Evolutionary conservation across 64 coral and sea anemone genomes (phyloP).

Genomic region (Cladopsammia gracilis): DNA sequence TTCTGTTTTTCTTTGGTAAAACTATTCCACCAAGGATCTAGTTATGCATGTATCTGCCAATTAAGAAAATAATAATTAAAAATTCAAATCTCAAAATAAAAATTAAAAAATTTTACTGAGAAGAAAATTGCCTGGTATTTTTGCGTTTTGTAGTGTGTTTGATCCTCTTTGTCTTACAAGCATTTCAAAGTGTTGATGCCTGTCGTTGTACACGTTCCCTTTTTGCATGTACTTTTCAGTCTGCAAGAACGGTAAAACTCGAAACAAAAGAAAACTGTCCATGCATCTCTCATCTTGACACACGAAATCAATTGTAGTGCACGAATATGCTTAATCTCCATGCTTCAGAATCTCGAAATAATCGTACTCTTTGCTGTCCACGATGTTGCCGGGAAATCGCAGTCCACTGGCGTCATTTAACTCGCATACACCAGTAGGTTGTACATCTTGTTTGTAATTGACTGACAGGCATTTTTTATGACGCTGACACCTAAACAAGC

Average conservation of each 20-base stretch:
- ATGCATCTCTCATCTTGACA: not conserved
- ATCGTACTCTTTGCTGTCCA: not conserved
- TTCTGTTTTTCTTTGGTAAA: too few species aligned
- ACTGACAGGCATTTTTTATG: conserved; percentile 17
- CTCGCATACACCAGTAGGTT: not conserved
- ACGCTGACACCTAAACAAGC: conserved; percentile 6
- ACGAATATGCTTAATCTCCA: not conserved
- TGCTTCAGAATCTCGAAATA: not conserved
- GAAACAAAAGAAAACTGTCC: not conserved
- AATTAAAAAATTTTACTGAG: too few species aligned
- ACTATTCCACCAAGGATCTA: not conserved
- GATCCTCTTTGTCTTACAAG: too few species aligned
- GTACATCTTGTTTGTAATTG: not conserved
- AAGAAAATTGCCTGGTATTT: too few species aligned
- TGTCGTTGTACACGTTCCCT: too few species aligned
- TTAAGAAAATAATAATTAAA: too few species aligned
- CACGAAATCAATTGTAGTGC: too few species aligned
- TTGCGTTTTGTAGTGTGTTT: too few species aligned
- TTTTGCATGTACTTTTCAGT: too few species aligned
- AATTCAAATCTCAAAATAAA: too few species aligned
- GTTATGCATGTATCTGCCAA: not conserved
- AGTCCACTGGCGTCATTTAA: not conserved
- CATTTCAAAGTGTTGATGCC: too few species aligned
- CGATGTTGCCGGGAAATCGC: conserved; percentile 13
- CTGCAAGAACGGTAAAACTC: too few species aligned